These are phyloP conservation scores for Platysteira castanea DNA, from an alignment of 2,113 vertebrate species.

Conservation along the genomic window DNA sequence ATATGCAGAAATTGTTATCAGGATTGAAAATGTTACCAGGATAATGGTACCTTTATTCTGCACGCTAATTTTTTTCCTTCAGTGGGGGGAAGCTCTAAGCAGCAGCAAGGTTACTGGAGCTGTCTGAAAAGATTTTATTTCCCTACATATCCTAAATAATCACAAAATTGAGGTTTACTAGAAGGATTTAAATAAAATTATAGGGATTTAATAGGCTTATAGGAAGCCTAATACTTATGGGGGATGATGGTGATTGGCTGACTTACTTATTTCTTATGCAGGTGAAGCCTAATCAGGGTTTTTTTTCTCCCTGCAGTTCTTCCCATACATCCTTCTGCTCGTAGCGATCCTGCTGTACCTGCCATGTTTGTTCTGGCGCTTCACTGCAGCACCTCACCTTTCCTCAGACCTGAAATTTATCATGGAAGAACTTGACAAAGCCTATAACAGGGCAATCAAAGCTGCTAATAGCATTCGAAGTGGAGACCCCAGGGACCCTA, in stretches of 20 bases:
- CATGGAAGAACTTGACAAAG: slow-evolving; percentile 94
- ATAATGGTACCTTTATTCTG: not conserved
- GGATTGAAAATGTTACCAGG: not conserved
- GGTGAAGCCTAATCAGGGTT: not conserved
- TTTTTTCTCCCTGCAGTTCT: slow-evolving; percentile 78
- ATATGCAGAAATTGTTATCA: not conserved
- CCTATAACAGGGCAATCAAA: slow-evolving; percentile 89
- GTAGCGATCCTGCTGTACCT: slow-evolving; percentile 88
- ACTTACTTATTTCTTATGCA: not conserved
- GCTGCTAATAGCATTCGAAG: slow-evolving; percentile 79
- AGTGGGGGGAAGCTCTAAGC: not conserved
- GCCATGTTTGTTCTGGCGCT: slow-evolving; percentile 88
- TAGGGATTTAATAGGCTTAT: not conserved
- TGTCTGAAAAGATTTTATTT: not conserved
- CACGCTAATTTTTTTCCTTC: fast-evolving
- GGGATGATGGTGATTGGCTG: not conserved
- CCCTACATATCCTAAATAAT: not conserved
- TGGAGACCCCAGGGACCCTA: slow-evolving; percentile 62
- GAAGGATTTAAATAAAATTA: not conserved
- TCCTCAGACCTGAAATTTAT: slow-evolving; percentile 93
- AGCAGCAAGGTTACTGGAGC: not conserved
- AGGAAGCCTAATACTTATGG: not conserved
- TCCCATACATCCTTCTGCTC: slow-evolving; percentile 89
- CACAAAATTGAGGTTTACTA: not conserved
- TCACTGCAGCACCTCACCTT: slow-evolving; percentile 85